Evolutionary conservation across 2,888 invertebrate genomes (phyloP).

Genomic region (Synergus itoensis): DNA sequence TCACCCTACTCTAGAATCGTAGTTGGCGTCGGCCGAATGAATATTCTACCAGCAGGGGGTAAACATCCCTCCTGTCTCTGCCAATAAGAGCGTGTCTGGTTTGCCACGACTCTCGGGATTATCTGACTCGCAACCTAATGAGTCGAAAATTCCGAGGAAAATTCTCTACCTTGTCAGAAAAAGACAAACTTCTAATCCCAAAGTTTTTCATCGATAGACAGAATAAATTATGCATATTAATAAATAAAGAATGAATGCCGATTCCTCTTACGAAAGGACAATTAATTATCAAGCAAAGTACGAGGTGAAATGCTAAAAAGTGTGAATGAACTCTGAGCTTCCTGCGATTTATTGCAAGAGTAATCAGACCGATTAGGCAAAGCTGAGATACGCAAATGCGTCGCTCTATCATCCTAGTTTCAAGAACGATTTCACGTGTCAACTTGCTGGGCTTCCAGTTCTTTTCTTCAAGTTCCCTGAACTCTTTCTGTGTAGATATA

Average conservation of each 20-base stretch:
- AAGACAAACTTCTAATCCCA: not conserved
- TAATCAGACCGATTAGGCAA: constrained; percentile 62
- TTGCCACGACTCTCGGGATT: constrained; percentile 46
- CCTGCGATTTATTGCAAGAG: constrained; percentile 49
- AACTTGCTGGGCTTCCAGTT: constrained; percentile 1
- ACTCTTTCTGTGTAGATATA: constrained; percentile 10
- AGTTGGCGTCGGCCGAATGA: constrained; percentile 45
- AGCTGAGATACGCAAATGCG: constrained; percentile 55
- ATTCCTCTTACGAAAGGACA: not conserved
- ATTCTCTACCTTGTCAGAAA: not conserved
- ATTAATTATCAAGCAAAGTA: not conserved
- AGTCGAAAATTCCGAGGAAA: constrained; percentile 7
- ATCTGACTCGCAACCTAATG: constrained; percentile 42
- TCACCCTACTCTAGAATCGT: constrained; percentile 46
- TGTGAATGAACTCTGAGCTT: constrained; percentile 49
- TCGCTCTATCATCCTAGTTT: not conserved
- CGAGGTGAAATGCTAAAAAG: not conserved
- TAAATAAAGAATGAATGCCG: too few species aligned
- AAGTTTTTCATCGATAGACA: not conserved
- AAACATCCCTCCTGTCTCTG: constrained; percentile 52
- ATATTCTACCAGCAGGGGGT: constrained; percentile 49
- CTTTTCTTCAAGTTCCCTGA: constrained; percentile 19
- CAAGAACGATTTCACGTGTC: not conserved
- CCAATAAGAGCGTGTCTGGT: constrained; percentile 48
- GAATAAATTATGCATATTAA: too few species aligned